Evolutionary conservation across 2,113 vertebrate species (phyloP).

Genomic region (Nesoenas mayeri): DNA sequence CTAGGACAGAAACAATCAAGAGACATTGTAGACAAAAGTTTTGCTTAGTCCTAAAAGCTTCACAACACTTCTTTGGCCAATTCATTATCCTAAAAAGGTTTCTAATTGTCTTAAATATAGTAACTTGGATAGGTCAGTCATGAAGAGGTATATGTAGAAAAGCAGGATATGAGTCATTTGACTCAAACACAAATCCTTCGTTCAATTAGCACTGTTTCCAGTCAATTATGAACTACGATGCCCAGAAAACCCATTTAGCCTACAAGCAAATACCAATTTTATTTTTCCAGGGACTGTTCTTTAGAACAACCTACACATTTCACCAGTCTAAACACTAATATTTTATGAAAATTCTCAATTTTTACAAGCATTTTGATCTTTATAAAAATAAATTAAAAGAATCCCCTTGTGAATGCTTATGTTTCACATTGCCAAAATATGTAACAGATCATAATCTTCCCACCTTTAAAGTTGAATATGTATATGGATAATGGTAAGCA

Average conservation of each 20-base stretch:
- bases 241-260: background rate
- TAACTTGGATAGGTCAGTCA: background rate
- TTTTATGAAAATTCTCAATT: background rate
- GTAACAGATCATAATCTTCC: background rate
- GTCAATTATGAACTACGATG: background rate
- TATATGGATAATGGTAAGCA: conserved; percentile 98
- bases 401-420: background rate
- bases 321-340: background rate
- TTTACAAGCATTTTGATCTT: background rate
- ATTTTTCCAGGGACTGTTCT: background rate
- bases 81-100: background rate
- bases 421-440: background rate
- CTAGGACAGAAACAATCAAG: background rate
- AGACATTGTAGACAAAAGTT: background rate
- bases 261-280: background rate
- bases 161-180: background rate
- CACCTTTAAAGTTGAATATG: conserved; percentile 95
- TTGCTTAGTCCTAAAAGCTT: background rate
- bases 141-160: background rate
- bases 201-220: background rate
- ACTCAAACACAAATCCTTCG: background rate
- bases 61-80: background rate
- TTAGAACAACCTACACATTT: background rate
- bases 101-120: background rate
- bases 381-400: background rate